Evolutionary conservation across 2,113 vertebrate genomes (phyloP), one percentile per base, ranked within the genome.

Genomic region (Coptodon bakossiorum): DNA sequence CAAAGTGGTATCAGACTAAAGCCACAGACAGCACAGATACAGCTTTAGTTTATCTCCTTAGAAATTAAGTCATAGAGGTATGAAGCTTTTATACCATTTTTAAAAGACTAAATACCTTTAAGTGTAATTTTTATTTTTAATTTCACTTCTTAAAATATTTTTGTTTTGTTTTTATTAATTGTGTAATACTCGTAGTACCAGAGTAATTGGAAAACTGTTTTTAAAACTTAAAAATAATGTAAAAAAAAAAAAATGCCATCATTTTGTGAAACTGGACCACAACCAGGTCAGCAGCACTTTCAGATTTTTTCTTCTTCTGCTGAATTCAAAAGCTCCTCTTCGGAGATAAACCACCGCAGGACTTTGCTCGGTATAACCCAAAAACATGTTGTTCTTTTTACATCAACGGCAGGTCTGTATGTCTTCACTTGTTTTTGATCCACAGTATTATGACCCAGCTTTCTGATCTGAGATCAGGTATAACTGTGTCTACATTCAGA

Each of bases 191-290:
- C 6, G 3, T 43, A 14, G 22, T 2, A 73, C 14, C 8, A 73
- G 6, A 45, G 13, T 27, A 73, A 73, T 22, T 45, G 8, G 5
- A 27, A 73, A 73, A 4, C 11, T 2, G 2, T 13, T 61, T n/a
- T 14, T 29, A 0, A 3, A 63, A 36, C 1, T 36, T 66, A 36
- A 63, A 66, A 36, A 22, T 22, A 22, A 22, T 22, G 22, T 22
- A 2, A 22, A 22, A 22, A 2, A 22, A 22, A 22, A 66, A 36
- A 71, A 71, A 38, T 68, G 19, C 36, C 19, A 38, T 40, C 7
- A 40, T 36, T 7, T 36, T 68, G 2, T 22, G 36, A 40, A 4
- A 68, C 11, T 0, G 0, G 27, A 59, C 14, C 2, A 3, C 57
- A 59, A 31, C 7, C 57, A 59, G 16, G 17, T 36, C 59, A 36